Evolutionary conservation across 2,888 invertebrate genomes (phyloP), one percentile per base, ranked within the genome.

Genomic region (Ecliptopera silaceata): DNA sequence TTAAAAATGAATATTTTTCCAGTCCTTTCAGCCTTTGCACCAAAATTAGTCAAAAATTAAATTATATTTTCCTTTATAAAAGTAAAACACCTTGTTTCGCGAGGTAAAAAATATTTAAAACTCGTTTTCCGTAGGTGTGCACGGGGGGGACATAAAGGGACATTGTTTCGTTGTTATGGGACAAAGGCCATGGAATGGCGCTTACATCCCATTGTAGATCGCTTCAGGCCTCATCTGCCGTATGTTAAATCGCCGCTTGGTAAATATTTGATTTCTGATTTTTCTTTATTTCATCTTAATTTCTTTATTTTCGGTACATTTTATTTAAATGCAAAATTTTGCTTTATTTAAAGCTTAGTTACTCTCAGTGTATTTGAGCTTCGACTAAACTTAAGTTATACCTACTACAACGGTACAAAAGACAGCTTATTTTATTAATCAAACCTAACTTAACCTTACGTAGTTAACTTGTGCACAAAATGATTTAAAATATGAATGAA

Each of bases 101-200:
- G 43, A 56, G 55, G 48, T 59, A 48, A 66, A 65, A 64, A 68
- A 64, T 66, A 66, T 66, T 69, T 70, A 67, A 64, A 70, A 55
- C 60, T 68, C 65, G 57, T 63, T 68, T 60, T 50, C 51, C 57
- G 62, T 63, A 65, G 64, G 64, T 64, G 65, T 59, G 26, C 64
- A 18, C 59, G 8, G 13, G 65, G 61, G 67, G 32, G 45, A 34
- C 52, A 55, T 65, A 64, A 67, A 48, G 56, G 59, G 65, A 53
- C 65, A 61, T 61, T 66, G 64, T 65, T 58, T 57, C 41, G 62
- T 46, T 63, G 57, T 63, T 64, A 64, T 58, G 54, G 60, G 52
- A 59, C 51, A 61, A 53, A 59, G 56, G 57, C 56, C 36, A 59
- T 55, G 59, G 55, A 61, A 58, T 53, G 55, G 41, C 47, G 58